Conservation (phyloP, 37 sponge, comb jelly and placozoan genomes). For the Chondrilla cf. caribensis region DNA sequence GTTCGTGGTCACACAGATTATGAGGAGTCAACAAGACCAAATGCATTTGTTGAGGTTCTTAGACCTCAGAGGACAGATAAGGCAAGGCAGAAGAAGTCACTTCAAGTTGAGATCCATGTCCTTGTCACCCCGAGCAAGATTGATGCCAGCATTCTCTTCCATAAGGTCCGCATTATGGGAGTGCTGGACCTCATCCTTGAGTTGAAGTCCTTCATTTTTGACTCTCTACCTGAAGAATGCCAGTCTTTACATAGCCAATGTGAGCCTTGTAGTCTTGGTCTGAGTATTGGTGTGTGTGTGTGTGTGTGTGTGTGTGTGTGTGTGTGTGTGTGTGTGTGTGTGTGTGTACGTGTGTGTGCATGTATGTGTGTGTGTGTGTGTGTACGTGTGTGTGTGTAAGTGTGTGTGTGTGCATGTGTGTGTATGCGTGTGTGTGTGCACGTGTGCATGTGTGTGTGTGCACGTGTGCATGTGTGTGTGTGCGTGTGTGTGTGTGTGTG, state of each 20-base stretch:
- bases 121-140: slow-evolving; percentile 50
- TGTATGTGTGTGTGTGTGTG: neutral
- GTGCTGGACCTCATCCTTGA: slow-evolving; percentile 71
- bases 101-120: slow-evolving; percentile 73
- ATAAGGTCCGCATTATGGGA: slow-evolving; percentile 72
- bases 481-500: neutral
- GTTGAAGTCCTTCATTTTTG: slow-evolving; percentile 70
- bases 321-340: slow-evolving; percentile 21
- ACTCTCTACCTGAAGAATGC: slow-evolving; percentile 46
- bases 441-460: slow-evolving; percentile 15
- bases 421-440: neutral
- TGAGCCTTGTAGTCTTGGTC: too few species aligned
- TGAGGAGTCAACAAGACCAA: slow-evolving; percentile 39
- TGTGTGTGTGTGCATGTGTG: too few species aligned
- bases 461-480: neutral
- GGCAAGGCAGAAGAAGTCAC: neutral
- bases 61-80: slow-evolving; percentile 42
- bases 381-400: neutral
- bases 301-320: slow-evolving; percentile 10
- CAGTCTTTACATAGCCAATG: neutral
- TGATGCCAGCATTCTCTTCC: slow-evolving; percentile 69
- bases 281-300: too few species aligned
- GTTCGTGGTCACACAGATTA: too few species aligned
- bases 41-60: slow-evolving; percentile 66
- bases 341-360: slow-evolving; percentile 1